A percentile compares a stretch with the other conserved stretches of the same genome.
Conservation (phyloP, 2,113 vertebrate genomes). For the Mastomys natalensis region DNA sequence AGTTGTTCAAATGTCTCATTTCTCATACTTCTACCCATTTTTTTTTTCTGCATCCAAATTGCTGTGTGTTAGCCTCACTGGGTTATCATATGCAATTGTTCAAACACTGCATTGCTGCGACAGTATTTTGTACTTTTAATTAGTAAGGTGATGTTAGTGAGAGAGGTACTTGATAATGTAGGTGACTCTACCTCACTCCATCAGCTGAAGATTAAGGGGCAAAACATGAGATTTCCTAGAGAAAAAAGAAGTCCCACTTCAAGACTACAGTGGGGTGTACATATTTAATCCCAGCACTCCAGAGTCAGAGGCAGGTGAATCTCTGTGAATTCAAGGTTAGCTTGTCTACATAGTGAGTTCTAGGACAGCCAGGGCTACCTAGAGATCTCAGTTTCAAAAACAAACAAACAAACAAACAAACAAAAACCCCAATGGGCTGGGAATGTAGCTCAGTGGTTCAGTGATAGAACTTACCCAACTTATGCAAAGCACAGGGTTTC, state of each 20-base stretch:
- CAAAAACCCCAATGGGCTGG: no score
- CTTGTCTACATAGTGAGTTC: not conserved
- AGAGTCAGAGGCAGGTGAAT: not conserved
- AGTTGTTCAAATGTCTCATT: not conserved
- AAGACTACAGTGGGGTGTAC: not conserved
- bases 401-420: no score
- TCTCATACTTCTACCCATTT: not conserved
- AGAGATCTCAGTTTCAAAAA: not conserved
- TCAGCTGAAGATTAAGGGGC: slow-evolving; percentile 40
- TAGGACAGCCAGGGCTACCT: not conserved
- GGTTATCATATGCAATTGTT: not conserved
- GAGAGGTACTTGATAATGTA: not conserved
- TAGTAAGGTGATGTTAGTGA: slow-evolving; percentile 11
- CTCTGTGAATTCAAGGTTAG: not conserved
- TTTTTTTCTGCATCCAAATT: not conserved
- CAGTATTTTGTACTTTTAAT: not conserved
- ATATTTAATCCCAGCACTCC: not conserved
- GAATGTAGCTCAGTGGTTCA: not conserved
- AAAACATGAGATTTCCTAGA: slow-evolving; percentile 30
- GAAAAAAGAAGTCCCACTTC: not conserved
- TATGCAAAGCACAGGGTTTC: not conserved
- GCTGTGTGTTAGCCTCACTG: not conserved
- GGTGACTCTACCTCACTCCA: not conserved
- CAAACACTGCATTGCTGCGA: not conserved
- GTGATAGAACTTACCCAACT: not conserved